Evolutionary conservation across 2,888 invertebrate genomes (phyloP), one percentile per base, ranked within the genome.

Genomic region (Acholoe squamosa): DNA sequence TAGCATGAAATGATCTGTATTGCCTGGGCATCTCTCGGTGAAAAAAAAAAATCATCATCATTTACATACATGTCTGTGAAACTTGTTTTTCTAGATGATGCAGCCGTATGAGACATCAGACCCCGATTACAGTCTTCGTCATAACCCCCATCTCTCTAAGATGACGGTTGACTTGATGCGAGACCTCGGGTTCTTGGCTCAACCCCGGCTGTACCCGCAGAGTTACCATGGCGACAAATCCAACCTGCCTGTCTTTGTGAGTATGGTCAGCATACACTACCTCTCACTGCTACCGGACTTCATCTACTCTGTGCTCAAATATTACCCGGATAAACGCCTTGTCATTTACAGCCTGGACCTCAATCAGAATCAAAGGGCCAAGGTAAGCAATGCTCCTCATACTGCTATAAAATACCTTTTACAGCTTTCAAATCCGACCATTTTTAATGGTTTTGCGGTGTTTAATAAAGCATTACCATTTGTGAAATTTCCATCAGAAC

Each of bases 301-400:
- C 97, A 92, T 98, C 91, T 97, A 97, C 93, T 98, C 98, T 94
- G 97, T 97, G 90, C 97, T 97, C 54, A 97, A 97, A 89, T 97
- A 97, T 94, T 97, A 98, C 94, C 98, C 98, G 91, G 97, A 97
- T 96, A 97, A 98, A 94, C 97, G 97, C 94, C 97, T 98, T 93
- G 96, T 97, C 92, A 96, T 98, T 92, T 98, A 98, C 96, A 98
- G 98, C 95, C 96, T 98, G 93, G 98, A 98, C 89, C 96, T 98
- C 92, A 97, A 97, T 93, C 97, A 97, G 90, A 97, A 97, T 94
- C 97, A 97, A 56, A 96, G 97, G 92, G 96, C 97, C 95, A 97
- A 97, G 95, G 97, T 98, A 93, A 93, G 61, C n/a, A n/a, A n/a
- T n/a, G n/a, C n/a, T n/a, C n/a, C n/a, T n/a, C n/a, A n/a, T n/a